Evolutionary conservation across 2,797 vertebrate genomes (phyloP).

Genomic region (Takifugu rubripes): DNA sequence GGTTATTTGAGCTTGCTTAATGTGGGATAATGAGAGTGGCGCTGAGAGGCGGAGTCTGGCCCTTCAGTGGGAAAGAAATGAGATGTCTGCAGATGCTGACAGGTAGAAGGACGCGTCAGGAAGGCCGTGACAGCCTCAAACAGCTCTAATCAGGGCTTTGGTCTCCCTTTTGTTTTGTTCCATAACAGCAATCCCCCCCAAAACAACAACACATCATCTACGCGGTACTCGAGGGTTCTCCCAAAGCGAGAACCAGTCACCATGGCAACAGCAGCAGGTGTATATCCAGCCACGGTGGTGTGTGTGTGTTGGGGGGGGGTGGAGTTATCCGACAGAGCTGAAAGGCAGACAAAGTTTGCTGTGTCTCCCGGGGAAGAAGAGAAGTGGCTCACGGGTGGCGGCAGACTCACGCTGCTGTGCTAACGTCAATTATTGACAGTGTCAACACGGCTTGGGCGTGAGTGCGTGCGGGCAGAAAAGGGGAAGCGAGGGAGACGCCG

Average conservation of each 20-base stretch:
- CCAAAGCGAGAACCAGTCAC: conserved; percentile 47
- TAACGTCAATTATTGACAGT: conserved; percentile 63
- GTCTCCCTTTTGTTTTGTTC: conserved; percentile 16
- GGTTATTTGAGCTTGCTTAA: conserved; percentile 30
- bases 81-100: conserved; percentile 11
- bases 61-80: conserved; percentile 16
- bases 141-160: conserved; percentile 23
- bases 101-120: conserved; percentile 6
- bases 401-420: conserved; percentile 32
- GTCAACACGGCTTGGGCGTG: conserved; percentile 51
- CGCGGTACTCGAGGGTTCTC: conserved; percentile 43
- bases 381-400: conserved; percentile 33
- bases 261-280: conserved; percentile 65
- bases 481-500: conserved; percentile 6
- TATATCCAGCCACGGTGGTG: conserved; percentile 35
- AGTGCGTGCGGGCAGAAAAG: background rate
- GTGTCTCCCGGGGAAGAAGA: conserved; percentile 28
- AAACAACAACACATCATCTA: conserved; percentile 14
- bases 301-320: background rate
- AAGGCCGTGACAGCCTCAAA: background rate
- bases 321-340: conserved; percentile 46
- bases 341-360: conserved; percentile 31
- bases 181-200: conserved; percentile 22
- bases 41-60: background rate
- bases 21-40: conserved; percentile 21